Conservation (phyloP, 2,113 vertebrate genomes). For the Carassius carassius region DNA sequence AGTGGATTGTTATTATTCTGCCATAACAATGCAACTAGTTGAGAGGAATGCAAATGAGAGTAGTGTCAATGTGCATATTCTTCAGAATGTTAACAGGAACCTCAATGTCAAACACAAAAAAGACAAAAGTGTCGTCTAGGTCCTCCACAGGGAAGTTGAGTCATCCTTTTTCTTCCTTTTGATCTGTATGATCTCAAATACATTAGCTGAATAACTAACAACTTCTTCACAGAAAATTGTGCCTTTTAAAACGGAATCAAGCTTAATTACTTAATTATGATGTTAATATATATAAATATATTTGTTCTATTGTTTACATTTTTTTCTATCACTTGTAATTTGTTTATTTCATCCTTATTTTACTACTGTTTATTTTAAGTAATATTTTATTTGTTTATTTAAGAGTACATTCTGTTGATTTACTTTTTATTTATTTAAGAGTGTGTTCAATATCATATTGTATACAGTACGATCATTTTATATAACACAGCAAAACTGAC, state of each 20-base stretch:
- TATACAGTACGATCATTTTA: background rate
- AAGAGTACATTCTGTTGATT: no score
- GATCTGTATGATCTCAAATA: background rate
- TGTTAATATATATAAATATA: background rate
- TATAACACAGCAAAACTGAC: background rate
- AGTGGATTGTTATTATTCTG: background rate
- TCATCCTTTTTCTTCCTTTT: slow-evolving; percentile 11
- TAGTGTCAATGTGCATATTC: slow-evolving; percentile 8
- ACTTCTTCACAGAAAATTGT: background rate
- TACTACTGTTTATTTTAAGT: background rate
- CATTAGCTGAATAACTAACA: slow-evolving; percentile 25
- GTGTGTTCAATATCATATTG: no score
- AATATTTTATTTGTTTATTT: no score
- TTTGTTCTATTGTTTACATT: background rate
- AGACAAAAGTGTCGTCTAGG: slow-evolving; percentile 11
- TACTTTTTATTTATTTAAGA: no score
- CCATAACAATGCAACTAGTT: slow-evolving; percentile 18
- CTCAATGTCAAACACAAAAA: slow-evolving; percentile 32
- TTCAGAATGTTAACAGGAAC: background rate
- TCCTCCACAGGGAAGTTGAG: slow-evolving; percentile 18
- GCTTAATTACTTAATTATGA: background rate
- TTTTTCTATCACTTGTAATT: background rate
- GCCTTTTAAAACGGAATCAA: background rate
- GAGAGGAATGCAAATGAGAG: slow-evolving; percentile 24
- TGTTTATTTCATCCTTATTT: background rate